Conservation (phyloP, 2,113 vertebrate genomes). For the Isichthys henryi region DNA sequence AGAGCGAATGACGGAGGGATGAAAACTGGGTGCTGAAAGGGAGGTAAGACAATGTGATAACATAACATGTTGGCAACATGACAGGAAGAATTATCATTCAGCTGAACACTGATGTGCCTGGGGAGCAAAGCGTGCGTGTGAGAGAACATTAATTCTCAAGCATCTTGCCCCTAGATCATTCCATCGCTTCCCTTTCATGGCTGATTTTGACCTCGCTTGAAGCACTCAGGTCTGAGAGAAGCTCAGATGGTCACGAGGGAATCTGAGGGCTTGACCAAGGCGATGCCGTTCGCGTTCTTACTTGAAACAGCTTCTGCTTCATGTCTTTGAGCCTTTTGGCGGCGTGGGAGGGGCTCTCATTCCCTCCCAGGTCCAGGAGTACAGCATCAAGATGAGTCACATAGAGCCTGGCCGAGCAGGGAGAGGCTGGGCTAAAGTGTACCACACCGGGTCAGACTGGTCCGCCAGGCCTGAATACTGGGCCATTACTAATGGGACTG, state of each 20-base stretch:
- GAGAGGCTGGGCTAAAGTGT: neutral
- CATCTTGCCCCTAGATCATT: neutral
- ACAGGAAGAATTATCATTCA: neutral
- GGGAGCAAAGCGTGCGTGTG: neutral
- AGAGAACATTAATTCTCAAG: neutral
- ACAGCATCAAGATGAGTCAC: neutral
- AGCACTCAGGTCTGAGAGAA: neutral
- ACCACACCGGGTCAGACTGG: neutral
- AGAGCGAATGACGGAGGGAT: neutral
- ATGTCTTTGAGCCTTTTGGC: too few species aligned
- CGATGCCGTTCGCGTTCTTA: neutral
- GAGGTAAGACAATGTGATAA: neutral
- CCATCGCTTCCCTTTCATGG: neutral
- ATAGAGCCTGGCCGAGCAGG: neutral
- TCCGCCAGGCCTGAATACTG: neutral
- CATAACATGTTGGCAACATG: neutral
- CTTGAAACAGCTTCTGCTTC: neutral
- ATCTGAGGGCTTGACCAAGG: neutral
- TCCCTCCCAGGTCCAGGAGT: neutral
- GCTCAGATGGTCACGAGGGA: neutral
- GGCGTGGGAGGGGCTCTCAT: neutral
- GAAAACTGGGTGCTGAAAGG: neutral
- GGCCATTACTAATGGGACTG: neutral
- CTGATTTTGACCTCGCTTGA: neutral
- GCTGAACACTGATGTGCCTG: conserved; percentile 3